Base-by-base conservation (phyloP, 2,113 vertebrate species). In the Baryphthengus martii region DNA sequence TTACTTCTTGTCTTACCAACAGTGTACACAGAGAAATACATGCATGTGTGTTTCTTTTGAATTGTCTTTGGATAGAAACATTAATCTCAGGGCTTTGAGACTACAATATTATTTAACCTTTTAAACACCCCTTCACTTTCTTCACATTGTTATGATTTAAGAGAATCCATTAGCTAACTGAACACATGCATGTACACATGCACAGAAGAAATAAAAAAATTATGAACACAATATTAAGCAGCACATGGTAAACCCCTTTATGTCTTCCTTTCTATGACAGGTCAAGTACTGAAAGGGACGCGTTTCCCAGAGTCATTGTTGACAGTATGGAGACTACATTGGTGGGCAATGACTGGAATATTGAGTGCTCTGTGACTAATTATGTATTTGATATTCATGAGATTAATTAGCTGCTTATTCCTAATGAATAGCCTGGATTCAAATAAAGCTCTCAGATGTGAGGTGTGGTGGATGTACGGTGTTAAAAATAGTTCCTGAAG, bases 331-430 rank as follows among this genome's bases (percentile, higher is more conserved):
- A 90, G 47, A 16, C 71, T 49, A 3, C 75, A 49, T 14, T 2
- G 33, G 44, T 72, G 74, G 65, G 39, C 94, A 86, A 92, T n/a
- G 71, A 47, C 55, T 89, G 63, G 75, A 72, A 87, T 93, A 61
- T 26, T 10, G 82, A 94, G 61, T 76, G 52, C 45, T 71, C 40
- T 40, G 89, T 67, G 85, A 93, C 87, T 95, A 96, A 94, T 90
- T 93, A 70, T 76, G 42, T 67, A 76, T 91, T 85, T 92, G 96
- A 89, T 95, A 82, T 90, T 96, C 92, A 91, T 94, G 88, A 88
- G 76, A 95, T 94, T 96, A 96, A 96, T 97, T 96, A 96, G 74
- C 49, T 74, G 83, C 67, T 94, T 87, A 65, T 96, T 96, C 67
- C 81, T 39, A 80, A 3, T 90, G 94, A 97, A 95, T 88, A 67